phyloP scores from a whole-genome alignment of 2,113 vertebrate genomes.

The Bos taurus region ARS-UCD2.0 NC_037333.1:61131501-61132000 shows the following conservation, averaged over 20 bases:
- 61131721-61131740: not conserved
- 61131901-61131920: not conserved
- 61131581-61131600: not conserved
- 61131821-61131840: not conserved
- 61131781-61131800: not conserved
- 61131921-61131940: not conserved
- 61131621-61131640: not conserved
- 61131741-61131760: not conserved
- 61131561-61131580: not conserved
- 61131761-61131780: not conserved
- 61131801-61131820: not conserved
- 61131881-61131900: not conserved
- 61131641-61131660: not conserved
- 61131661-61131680: not conserved
- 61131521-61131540: not conserved
- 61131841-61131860: not conserved
- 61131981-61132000: not conserved
- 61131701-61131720: not conserved
- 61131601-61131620: not conserved
- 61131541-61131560: not conserved
- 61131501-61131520: accelerated
- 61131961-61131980: not conserved
- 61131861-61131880: not conserved
- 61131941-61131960: not conserved
- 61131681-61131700: not conserved